A percentile compares a stretch with the other conserved stretches of the same genome.
phyloP scores from a whole-genome alignment of 2,113 vertebrate genomes.

The Sphaerodactylus townsendi region DNA sequence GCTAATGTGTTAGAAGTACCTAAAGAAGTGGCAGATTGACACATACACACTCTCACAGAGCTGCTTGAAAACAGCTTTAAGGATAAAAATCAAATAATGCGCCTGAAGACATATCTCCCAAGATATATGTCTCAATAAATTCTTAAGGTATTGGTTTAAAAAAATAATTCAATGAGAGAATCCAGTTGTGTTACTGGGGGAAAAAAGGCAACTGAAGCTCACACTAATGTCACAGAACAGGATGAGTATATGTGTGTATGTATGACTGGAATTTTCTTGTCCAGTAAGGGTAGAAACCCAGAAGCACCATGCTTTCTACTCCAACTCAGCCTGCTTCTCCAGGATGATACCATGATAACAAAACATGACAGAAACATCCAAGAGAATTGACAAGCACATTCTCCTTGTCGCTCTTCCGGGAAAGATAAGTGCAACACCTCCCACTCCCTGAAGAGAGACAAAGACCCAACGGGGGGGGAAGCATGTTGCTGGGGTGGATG shows the following conservation, averaged over 20 bases:
- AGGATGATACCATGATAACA: too few relatives aligned
- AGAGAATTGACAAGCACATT: too few relatives aligned
- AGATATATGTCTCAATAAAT: background rate
- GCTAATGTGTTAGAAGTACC: constrained; percentile 7
- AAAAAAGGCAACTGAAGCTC: background rate
- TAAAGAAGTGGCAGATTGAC: background rate
- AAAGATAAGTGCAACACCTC: too few relatives aligned
- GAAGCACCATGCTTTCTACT: too few relatives aligned
- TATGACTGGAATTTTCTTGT: too few relatives aligned
- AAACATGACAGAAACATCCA: too few relatives aligned
- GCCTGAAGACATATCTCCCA: background rate
- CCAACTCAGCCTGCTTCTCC: too few relatives aligned
- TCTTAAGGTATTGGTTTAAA: background rate
- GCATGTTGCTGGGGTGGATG: too few relatives aligned
- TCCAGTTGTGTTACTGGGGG: background rate
- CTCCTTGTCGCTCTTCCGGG: too few relatives aligned
- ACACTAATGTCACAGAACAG: background rate
- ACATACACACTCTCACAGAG: background rate
- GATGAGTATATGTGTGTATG: background rate
- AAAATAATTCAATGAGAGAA: background rate
- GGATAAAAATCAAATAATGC: background rate
- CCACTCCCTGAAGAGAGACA: too few relatives aligned
- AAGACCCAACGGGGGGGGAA: too few relatives aligned
- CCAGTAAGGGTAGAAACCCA: too few relatives aligned
- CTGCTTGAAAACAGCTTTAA: background rate